These are phyloP conservation scores for Caerostris extrusa DNA, from an alignment of 1,140 invertebrate genomes.

Conservation along the genomic window DNA sequence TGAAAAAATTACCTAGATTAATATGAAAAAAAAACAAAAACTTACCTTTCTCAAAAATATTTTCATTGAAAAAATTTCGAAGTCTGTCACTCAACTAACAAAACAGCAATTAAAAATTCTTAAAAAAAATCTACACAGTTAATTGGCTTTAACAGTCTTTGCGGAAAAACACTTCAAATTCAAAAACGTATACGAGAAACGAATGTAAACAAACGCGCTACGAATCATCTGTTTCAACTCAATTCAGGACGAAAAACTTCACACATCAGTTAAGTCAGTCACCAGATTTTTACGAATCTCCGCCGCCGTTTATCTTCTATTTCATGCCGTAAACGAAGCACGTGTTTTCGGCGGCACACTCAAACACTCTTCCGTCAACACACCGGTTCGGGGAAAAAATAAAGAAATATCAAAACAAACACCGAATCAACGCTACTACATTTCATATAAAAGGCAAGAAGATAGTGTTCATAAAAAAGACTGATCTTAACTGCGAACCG, in stretches of 20 bases:
- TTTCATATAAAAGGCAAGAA: background rate
- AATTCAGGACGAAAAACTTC: background rate
- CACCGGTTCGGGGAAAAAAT: background rate
- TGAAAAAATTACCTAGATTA: no score
- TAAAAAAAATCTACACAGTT: no score
- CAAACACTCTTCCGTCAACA: slow-evolving; percentile 42
- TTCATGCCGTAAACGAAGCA: slow-evolving; percentile 45
- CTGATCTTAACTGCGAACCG: background rate
- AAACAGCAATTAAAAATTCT: no score
- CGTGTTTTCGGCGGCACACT: slow-evolving; percentile 34
- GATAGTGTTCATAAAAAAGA: background rate
- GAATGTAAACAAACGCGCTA: slow-evolving; percentile 2
- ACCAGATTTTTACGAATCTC: slow-evolving; percentile 39
- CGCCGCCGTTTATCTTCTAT: slow-evolving; percentile 39
- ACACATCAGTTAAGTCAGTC: slow-evolving; percentile 27
- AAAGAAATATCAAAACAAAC: slow-evolving; percentile 27
- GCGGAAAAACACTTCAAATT: background rate
- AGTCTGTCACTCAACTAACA: no score
- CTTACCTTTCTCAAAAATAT: no score
- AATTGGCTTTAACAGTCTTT: no score
- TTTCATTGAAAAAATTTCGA: no score
- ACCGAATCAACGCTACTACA: background rate
- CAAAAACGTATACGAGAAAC: background rate
- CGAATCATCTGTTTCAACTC: slow-evolving; percentile 25
- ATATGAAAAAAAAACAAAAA: no score